phyloP scores from a whole-genome alignment of 2,113 vertebrate genomes.

The Spea bombifrons region DNA sequence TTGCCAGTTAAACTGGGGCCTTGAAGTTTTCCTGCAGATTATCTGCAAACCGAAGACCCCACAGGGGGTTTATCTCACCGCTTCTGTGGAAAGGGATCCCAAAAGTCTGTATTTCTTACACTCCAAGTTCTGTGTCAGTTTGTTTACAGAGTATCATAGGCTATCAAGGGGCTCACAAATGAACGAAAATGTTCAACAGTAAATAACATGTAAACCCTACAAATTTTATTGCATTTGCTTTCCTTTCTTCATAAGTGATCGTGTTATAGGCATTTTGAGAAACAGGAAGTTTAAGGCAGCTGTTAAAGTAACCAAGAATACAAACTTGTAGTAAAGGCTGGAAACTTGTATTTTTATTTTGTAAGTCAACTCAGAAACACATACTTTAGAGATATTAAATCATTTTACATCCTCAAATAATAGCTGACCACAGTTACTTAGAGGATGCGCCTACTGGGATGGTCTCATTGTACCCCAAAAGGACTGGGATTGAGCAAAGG shows the following conservation, averaged over 20 bases:
- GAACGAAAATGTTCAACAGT: constrained; percentile 19
- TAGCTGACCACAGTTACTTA: too few species aligned
- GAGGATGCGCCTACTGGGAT: too few species aligned
- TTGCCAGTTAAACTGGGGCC: constrained; percentile 7
- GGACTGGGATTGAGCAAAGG: too few species aligned
- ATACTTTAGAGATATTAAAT: too few species aligned
- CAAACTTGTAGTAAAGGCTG: too few species aligned
- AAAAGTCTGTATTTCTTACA: constrained; percentile 23
- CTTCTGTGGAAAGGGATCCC: constrained; percentile 21
- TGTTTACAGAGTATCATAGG: constrained; percentile 37
- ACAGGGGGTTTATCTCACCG: constrained; percentile 14
- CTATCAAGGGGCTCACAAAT: constrained; percentile 21
- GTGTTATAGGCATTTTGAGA: background rate
- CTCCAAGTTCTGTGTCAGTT: constrained; percentile 33
- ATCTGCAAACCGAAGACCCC: constrained; percentile 21
- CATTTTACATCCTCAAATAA: too few species aligned
- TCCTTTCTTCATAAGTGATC: background rate
- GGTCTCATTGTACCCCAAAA: too few species aligned
- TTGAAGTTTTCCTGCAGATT: constrained; percentile 35
- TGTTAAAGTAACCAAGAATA: too few species aligned
- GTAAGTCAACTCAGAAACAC: too few species aligned
- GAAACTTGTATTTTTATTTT: too few species aligned
- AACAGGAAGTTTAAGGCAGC: background rate
- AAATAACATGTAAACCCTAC: background rate
- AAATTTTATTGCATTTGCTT: background rate